phyloP scores from a whole-genome alignment of 1,140 invertebrate genomes.

The Anastrepha obliqua region DNA sequence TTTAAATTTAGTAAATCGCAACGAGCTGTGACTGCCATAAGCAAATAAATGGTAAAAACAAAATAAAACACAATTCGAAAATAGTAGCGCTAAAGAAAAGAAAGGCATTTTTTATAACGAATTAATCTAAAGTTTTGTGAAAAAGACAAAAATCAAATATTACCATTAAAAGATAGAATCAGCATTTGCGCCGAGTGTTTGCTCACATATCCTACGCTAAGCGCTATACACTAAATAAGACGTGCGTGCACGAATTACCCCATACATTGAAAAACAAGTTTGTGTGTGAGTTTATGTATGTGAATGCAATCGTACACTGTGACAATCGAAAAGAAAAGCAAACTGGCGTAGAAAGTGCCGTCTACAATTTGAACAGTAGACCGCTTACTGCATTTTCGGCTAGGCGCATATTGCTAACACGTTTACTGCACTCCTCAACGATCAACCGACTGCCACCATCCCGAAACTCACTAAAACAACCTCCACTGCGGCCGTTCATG shows the following conservation, averaged over 20 bases:
- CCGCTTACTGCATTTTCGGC: neutral
- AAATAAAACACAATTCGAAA: neutral
- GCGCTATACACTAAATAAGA: neutral
- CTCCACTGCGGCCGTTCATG: neutral
- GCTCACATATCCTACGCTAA: neutral
- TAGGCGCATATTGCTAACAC: neutral
- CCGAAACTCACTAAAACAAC: neutral
- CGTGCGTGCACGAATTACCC: constrained; percentile 15
- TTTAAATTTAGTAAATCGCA: constrained; percentile 40
- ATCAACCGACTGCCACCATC: neutral
- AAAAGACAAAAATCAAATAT: neutral
- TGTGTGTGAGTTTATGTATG: neutral
- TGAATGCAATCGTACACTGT: neutral
- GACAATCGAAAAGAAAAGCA: neutral
- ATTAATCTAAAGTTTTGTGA: neutral
- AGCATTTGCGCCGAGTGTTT: constrained; percentile 46
- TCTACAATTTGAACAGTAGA: neutral
- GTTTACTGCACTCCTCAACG: neutral
- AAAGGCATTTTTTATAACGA: neutral
- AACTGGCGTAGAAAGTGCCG: constrained; percentile 28
- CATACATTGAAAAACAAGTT: neutral
- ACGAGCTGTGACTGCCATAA: neutral
- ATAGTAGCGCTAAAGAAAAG: neutral
- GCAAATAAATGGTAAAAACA: neutral
- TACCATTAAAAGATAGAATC: neutral